Percentiles rank a stretch among this genome's conserved stretches.
These are phyloP conservation scores for Enteromius thamalakanensis DNA, from an alignment of 2,797 vertebrate species.

Conservation along the genomic window DNA sequence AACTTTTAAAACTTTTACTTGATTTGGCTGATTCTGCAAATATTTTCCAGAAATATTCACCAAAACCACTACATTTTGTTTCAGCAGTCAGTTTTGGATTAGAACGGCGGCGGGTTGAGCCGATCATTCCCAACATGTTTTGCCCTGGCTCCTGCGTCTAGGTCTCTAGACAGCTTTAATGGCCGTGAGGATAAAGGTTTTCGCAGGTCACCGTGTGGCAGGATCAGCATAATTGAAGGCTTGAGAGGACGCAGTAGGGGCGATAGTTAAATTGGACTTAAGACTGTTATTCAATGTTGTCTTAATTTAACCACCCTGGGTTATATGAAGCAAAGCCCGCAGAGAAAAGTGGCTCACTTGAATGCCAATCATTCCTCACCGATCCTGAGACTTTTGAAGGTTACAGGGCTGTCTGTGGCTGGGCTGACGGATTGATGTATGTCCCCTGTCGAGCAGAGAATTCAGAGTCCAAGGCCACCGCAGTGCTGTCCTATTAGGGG, in stretches of 20 bases:
- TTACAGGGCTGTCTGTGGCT: slow-evolving; percentile 58
- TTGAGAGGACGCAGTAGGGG: slow-evolving; percentile 55
- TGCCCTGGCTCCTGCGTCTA: slow-evolving; percentile 23
- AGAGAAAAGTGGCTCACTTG: slow-evolving; percentile 53
- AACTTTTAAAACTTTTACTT: neutral
- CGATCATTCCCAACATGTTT: slow-evolving; percentile 22
- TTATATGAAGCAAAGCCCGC: slow-evolving; percentile 61
- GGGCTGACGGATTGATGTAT: slow-evolving; percentile 63
- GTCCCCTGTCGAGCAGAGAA: slow-evolving; percentile 59
- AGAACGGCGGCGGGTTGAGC: neutral
- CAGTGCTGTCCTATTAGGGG: slow-evolving; percentile 52
- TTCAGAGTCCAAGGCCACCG: slow-evolving; percentile 59
- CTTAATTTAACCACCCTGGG: slow-evolving; percentile 65
- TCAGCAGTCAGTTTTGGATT: neutral
- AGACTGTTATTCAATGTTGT: slow-evolving; percentile 62
- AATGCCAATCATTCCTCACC: slow-evolving; percentile 60
- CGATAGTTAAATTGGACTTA: slow-evolving; percentile 62
- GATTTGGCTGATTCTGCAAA: slow-evolving; percentile 11
- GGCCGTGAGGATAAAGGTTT: slow-evolving; percentile 50
- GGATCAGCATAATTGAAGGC: slow-evolving; percentile 55
- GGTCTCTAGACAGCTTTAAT: slow-evolving; percentile 51
- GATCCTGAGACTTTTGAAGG: slow-evolving; percentile 60
- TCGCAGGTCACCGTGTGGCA: slow-evolving; percentile 47
- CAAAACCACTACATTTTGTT: slow-evolving; percentile 8
- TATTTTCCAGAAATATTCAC: slow-evolving; percentile 18